These are phyloP conservation scores for Sebastolobus altivelis DNA, from an alignment of 2,797 vertebrate species.

Conservation along the genomic window DNA sequence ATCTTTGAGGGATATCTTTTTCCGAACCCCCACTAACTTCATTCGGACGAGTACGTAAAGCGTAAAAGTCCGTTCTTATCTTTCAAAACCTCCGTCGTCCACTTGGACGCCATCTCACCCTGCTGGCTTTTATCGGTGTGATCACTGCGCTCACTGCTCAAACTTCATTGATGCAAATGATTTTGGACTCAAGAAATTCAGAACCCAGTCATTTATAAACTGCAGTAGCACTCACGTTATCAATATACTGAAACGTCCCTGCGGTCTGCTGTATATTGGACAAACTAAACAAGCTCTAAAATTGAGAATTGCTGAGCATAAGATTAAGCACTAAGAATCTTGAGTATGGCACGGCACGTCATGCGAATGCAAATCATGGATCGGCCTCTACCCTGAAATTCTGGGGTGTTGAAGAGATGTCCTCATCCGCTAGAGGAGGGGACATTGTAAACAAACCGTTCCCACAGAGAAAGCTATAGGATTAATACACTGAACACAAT, in stretches of 20 bases:
- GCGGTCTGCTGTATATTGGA: background rate
- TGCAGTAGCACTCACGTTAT: background rate
- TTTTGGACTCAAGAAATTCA: background rate
- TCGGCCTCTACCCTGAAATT: background rate
- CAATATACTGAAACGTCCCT: background rate
- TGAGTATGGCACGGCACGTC: background rate
- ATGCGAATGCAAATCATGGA: slow-evolving; percentile 9
- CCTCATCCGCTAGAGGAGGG: background rate
- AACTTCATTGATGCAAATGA: background rate
- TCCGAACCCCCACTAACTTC: background rate
- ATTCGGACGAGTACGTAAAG: background rate
- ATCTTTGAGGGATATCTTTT: background rate
- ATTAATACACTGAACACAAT: background rate
- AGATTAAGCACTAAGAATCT: background rate
- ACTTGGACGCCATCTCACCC: background rate
- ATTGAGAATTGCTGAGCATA: background rate
- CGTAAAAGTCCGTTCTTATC: background rate
- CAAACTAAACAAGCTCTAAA: slow-evolving; percentile 5
- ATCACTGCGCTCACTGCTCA: background rate
- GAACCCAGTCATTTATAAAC: background rate
- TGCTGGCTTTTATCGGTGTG: background rate
- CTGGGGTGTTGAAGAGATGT: background rate
- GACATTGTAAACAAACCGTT: background rate
- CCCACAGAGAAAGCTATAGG: background rate
- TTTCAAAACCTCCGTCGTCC: background rate